Percentiles rank a stretch among this genome's conserved stretches.
phyloP scores from a whole-genome alignment of 2,797 vertebrate genomes.

The Decapterus maruadsi region DNA sequence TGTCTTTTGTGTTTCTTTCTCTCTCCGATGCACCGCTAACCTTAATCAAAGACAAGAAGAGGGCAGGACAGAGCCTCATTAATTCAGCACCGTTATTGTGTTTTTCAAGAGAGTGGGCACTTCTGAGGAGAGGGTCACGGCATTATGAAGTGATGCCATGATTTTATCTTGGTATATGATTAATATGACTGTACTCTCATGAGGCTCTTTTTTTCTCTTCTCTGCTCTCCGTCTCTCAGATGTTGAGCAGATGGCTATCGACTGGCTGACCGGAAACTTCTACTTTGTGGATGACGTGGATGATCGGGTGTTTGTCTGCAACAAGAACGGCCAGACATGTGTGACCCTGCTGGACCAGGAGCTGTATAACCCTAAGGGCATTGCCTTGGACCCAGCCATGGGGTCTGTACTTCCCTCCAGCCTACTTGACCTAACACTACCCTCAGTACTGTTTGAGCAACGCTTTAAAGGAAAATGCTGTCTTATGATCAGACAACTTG shows the following conservation, averaged over 20 bases:
- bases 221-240: constrained; percentile 79
- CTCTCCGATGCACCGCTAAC: neutral
- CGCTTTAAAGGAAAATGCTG: constrained; percentile 36
- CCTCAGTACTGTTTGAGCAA: constrained; percentile 40
- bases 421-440: constrained; percentile 37
- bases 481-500: constrained; percentile 63
- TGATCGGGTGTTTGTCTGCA: constrained; percentile 97
- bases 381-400: constrained; percentile 95
- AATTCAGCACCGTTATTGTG: constrained; percentile 22
- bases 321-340: constrained; percentile 93
- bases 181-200: constrained; percentile 4
- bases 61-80: constrained; percentile 28
- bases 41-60: constrained; percentile 35
- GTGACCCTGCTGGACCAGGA: constrained; percentile 96
- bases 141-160: constrained; percentile 20
- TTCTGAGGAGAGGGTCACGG: constrained; percentile 18
- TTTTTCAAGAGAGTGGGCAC: constrained; percentile 14
- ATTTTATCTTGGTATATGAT: constrained; percentile 15
- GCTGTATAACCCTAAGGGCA: constrained; percentile 96
- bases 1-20: constrained; percentile 21
- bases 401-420: constrained; percentile 86
- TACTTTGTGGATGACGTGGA: constrained; percentile 98
- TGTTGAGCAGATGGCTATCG: constrained; percentile 98
- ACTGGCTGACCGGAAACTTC: constrained; percentile 99
- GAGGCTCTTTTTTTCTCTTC: constrained; percentile 16